These are phyloP conservation scores for Reinhardtius hippoglossoides DNA, from an alignment of 2,113 vertebrate species.

Conservation along the genomic window DNA sequence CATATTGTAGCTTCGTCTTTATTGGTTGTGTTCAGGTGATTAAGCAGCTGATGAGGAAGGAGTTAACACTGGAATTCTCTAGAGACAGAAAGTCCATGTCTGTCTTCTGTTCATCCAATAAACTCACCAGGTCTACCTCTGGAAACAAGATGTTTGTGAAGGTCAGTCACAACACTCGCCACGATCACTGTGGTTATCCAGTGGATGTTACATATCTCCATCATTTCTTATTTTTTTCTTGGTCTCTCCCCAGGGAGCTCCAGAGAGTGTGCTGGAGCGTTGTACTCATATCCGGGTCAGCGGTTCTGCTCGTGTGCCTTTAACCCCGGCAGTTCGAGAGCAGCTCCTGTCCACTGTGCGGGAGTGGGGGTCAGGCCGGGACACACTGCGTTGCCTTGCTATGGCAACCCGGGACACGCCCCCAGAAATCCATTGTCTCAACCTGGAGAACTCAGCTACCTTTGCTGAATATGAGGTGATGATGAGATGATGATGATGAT, in stretches of 20 bases:
- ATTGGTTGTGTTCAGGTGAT: constrained; percentile 74
- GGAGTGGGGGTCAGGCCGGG: constrained; percentile 81
- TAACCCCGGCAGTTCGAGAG: constrained; percentile 74
- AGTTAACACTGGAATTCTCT: constrained; percentile 85
- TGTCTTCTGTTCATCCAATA: constrained; percentile 83
- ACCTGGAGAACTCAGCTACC: constrained; percentile 77
- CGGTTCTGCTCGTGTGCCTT: constrained; percentile 68
- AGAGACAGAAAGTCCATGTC: constrained; percentile 87
- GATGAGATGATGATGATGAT: constrained; percentile 3
- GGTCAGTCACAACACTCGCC: constrained; percentile 53
- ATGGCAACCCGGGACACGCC: constrained; percentile 83
- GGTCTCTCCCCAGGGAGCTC: constrained; percentile 75
- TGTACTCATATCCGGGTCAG: constrained; percentile 75
- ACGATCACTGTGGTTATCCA: neutral
- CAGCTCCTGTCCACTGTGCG: constrained; percentile 78
- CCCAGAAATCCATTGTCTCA: constrained; percentile 77
- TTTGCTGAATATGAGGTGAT: constrained; percentile 82
- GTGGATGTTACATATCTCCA: neutral
- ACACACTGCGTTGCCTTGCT: constrained; percentile 84
- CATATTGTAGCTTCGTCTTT: neutral
- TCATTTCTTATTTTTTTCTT: neutral
- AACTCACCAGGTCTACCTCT: constrained; percentile 71
- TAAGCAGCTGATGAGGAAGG: constrained; percentile 84
- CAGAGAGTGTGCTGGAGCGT: constrained; percentile 83
- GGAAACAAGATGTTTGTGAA: constrained; percentile 85